Conservation (phyloP, 2,888 invertebrate genomes). For the Cerastis leucographa region DNA sequence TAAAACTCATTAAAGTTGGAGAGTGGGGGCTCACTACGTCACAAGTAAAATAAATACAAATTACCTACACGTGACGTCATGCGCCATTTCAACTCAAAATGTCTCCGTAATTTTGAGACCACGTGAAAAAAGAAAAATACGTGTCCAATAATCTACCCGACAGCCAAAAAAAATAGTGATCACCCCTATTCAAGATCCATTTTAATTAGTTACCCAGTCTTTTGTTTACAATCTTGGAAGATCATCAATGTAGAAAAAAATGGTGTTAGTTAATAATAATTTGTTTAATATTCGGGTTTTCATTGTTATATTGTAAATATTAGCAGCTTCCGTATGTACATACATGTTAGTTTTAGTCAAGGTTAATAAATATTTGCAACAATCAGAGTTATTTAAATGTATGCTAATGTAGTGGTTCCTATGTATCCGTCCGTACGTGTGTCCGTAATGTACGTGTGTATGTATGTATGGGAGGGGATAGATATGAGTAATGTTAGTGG, state of each 20-base stretch:
- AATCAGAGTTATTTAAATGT: conserved; percentile 42
- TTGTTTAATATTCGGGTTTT: conserved; percentile 16
- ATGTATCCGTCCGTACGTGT: conserved; percentile 17
- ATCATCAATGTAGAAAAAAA: conserved; percentile 1
- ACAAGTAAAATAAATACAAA: too few species aligned
- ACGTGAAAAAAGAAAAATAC: too few species aligned
- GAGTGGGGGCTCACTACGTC: too few species aligned
- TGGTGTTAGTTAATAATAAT: not conserved
- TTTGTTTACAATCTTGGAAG: conserved; percentile 26
- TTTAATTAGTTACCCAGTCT: not conserved
- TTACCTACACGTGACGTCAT: too few species aligned
- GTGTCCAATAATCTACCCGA: too few species aligned
- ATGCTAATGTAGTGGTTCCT: conserved; percentile 35
- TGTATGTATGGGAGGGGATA: conserved; percentile 16
- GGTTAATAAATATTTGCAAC: conserved; percentile 59
- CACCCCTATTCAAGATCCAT: not conserved
- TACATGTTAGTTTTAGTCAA: conserved; percentile 34
- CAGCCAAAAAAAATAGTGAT: too few species aligned
- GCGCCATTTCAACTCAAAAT: too few species aligned
- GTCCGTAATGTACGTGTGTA: not conserved
- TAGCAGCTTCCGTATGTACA: conserved; percentile 52
- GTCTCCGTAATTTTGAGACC: too few species aligned
- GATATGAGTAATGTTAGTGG: conserved; percentile 48
- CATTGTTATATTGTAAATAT: conserved; percentile 41
- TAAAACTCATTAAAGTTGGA: too few species aligned